Evolutionary conservation across 2,113 vertebrate species (phyloP).

Genomic region (Onychostoma macrolepis): DNA sequence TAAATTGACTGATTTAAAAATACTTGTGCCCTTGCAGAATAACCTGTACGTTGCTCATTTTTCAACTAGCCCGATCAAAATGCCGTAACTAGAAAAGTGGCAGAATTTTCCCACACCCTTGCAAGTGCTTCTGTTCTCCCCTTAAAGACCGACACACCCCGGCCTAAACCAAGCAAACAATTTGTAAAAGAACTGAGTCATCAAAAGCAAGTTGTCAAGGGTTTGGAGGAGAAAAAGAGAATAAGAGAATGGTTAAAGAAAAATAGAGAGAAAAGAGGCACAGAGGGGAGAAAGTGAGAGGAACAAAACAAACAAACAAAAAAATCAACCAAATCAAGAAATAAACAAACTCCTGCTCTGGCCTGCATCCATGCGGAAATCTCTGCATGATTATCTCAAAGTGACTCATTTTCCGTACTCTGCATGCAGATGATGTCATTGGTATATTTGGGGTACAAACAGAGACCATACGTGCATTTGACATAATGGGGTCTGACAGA

Average conservation of each 20-base stretch:
- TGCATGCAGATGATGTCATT: slow-evolving; percentile 34
- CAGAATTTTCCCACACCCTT: not conserved
- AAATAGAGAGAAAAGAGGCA: not conserved
- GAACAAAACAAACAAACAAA: not conserved
- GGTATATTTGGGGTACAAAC: slow-evolving; percentile 21
- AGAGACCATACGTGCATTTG: slow-evolving; percentile 8
- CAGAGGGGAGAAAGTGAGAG: not conserved
- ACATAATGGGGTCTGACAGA: slow-evolving; percentile 47
- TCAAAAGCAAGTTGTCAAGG: not conserved
- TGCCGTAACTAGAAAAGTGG: not conserved
- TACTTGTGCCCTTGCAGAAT: not conserved
- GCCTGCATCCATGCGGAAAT: not conserved
- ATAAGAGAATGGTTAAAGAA: not conserved
- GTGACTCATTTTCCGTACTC: slow-evolving; percentile 26
- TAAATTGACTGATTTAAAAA: slow-evolving; percentile 1
- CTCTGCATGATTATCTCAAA: slow-evolving; percentile 2
- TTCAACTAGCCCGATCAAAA: not conserved
- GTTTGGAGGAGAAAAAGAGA: not conserved
- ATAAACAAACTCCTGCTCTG: slow-evolving; percentile 14
- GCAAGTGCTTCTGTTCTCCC: not conserved
- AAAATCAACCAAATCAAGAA: not conserved
- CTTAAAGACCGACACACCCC: not conserved
- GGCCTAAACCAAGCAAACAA: not conserved
- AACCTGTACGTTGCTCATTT: not conserved
- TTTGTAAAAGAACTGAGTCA: slow-evolving; percentile 12